These are phyloP conservation scores for Aphidius colemani DNA, from an alignment of 2,888 invertebrate species.

Conservation along the genomic window DNA sequence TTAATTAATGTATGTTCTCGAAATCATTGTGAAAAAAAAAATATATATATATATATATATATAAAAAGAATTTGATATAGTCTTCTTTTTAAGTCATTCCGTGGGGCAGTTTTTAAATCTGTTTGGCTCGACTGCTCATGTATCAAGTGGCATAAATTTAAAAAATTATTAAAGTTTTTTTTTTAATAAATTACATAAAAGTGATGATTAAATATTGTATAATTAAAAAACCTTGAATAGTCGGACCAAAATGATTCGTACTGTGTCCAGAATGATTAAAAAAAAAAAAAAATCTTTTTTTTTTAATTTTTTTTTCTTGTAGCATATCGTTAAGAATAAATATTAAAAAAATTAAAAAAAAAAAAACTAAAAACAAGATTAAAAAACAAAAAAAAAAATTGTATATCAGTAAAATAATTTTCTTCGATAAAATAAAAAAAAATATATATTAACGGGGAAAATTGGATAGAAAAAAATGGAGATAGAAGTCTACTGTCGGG, in stretches of 20 bases:
- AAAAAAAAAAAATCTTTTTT: background rate
- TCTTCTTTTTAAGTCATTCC: background rate
- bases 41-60: no score
- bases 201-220: no score
- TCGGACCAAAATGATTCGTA: conserved; percentile 9
- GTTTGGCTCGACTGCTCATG: conserved; percentile 19
- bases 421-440: conserved; percentile 15
- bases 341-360: conserved; percentile 5
- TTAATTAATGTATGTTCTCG: no score
- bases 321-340: background rate
- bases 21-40: no score
- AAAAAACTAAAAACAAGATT: conserved; percentile 11
- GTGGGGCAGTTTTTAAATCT: conserved; percentile 4
- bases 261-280: conserved; percentile 9
- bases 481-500: conserved; percentile 20
- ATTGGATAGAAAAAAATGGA: background rate
- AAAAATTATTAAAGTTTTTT: background rate
- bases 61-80: no score
- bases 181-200: no score
- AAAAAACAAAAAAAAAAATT: conserved; percentile 18
- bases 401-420: conserved; percentile 15
- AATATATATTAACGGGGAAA: conserved; percentile 14
- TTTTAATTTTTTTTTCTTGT: background rate
- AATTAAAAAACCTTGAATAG: background rate
- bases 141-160: conserved; percentile 4